Conservation (phyloP, 30 jellyfish, hydroid and myxozoan genomes). For the Cassiopea xamachana region DNA sequence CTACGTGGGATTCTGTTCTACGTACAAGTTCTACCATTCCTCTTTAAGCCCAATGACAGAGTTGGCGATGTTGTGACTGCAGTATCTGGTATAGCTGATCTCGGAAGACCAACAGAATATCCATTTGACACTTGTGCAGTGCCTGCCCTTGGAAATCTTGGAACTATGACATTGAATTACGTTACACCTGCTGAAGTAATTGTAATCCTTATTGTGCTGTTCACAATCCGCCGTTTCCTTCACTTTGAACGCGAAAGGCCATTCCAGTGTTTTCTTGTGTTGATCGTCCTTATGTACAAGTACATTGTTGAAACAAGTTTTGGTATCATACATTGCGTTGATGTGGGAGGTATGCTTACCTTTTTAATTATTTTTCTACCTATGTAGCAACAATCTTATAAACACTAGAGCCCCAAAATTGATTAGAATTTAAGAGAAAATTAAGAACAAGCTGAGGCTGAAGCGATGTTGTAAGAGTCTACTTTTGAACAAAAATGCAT, state of each 20-base stretch:
- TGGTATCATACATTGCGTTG: slow-evolving; percentile 65
- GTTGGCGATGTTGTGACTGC: slow-evolving; percentile 61
- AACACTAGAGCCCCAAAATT: too few species aligned
- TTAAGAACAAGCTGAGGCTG: too few species aligned
- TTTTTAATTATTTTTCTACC: not conserved
- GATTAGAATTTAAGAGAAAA: too few species aligned
- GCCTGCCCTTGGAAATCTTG: slow-evolving; percentile 52
- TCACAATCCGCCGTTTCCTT: slow-evolving; percentile 2
- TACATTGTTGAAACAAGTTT: slow-evolving; percentile 72
- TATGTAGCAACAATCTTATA: too few species aligned
- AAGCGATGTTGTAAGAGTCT: too few species aligned
- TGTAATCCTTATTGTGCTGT: slow-evolving; percentile 15
- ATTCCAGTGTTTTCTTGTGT: slow-evolving; percentile 51
- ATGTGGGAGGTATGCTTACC: slow-evolving; percentile 57
- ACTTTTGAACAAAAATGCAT: too few species aligned
- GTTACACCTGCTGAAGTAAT: slow-evolving; percentile 59
- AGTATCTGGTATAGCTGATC: slow-evolving; percentile 32
- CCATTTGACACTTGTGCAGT: slow-evolving; percentile 63
- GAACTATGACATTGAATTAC: slow-evolving; percentile 63
- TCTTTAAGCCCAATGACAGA: slow-evolving; percentile 61
- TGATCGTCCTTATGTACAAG: slow-evolving; percentile 69
- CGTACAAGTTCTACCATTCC: slow-evolving; percentile 69
- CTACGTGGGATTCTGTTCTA: slow-evolving; percentile 70
- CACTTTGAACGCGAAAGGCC: slow-evolving; percentile 30
- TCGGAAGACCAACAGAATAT: slow-evolving; percentile 70